These are phyloP conservation scores for Triplophysa yarkandensis DNA, from an alignment of 2,797 vertebrate genomes.

Conservation along the genomic window DNA sequence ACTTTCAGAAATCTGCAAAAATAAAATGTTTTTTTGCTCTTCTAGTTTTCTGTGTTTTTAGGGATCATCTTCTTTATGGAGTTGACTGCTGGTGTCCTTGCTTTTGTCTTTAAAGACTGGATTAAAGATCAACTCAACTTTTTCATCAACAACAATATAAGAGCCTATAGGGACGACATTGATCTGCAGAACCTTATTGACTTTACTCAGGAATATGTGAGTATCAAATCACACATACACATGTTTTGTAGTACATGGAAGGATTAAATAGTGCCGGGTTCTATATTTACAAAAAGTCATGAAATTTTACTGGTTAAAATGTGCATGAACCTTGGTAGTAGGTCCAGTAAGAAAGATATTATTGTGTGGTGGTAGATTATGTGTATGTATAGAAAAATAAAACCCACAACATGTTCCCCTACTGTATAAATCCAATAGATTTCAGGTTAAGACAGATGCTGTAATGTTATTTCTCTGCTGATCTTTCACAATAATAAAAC, in stretches of 20 bases:
- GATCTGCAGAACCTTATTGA: constrained; percentile 99
- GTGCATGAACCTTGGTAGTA: too few relatives aligned
- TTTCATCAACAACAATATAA: constrained; percentile 99
- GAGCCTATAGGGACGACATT: constrained; percentile 97
- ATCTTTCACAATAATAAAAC: background rate
- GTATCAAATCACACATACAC: constrained; percentile 48
- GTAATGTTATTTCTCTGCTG: constrained; percentile 22
- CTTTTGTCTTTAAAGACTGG: constrained; percentile 99
- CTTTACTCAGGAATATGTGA: constrained; percentile 99
- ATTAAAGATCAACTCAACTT: constrained; percentile 99
- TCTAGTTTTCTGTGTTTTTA: constrained; percentile 96
- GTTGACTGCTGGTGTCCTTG: constrained; percentile 94
- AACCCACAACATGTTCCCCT: too few relatives aligned
- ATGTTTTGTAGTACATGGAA: too few relatives aligned
- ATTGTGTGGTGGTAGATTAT: too few relatives aligned
- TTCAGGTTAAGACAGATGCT: constrained; percentile 16
- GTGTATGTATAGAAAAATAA: too few relatives aligned
- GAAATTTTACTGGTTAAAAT: too few relatives aligned
- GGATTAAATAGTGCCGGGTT: too few relatives aligned
- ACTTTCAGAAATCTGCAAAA: too few relatives aligned
- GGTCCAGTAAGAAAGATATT: too few relatives aligned
- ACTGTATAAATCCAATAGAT: too few relatives aligned
- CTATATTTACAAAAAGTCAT: too few relatives aligned
- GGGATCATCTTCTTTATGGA: constrained; percentile 99
- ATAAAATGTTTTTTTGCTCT: background rate